phyloP scores from a whole-genome alignment of 1,140 invertebrate species.

The Drosophila orena region DNA sequence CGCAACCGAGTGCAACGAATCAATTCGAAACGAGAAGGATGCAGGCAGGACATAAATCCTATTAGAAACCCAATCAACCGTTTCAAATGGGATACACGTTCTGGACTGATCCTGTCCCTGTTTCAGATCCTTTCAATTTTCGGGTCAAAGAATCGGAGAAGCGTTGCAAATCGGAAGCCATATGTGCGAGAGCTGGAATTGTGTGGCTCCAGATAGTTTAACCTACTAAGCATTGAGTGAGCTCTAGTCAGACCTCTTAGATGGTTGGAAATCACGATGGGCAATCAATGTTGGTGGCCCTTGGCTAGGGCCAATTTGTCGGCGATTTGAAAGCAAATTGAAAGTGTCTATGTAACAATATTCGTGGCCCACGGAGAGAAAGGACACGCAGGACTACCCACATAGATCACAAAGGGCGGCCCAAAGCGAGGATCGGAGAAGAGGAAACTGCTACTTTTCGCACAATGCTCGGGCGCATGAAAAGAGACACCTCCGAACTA shows the following conservation, averaged over 20 bases:
- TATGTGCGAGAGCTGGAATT: slow-evolving; percentile 4
- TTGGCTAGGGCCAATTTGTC: slow-evolving; percentile 54
- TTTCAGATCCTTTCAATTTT: slow-evolving; percentile 20
- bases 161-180: slow-evolving; percentile 41
- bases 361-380: slow-evolving; percentile 48
- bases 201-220: background rate
- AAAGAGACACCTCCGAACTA: slow-evolving; percentile 78
- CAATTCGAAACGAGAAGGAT: slow-evolving; percentile 49
- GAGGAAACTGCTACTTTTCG: slow-evolving; percentile 76
- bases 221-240: slow-evolving; percentile 15
- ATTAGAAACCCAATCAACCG: slow-evolving; percentile 76
- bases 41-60: slow-evolving; percentile 49
- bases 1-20: slow-evolving; percentile 70
- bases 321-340: slow-evolving; percentile 69
- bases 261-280: background rate
- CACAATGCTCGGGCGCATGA: slow-evolving; percentile 71
- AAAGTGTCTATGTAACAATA: slow-evolving; percentile 44
- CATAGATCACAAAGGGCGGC: slow-evolving; percentile 56
- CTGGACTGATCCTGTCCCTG: slow-evolving; percentile 19
- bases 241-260: slow-evolving; percentile 9
- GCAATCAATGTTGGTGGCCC: slow-evolving; percentile 51
- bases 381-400: slow-evolving; percentile 55
- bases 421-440: slow-evolving; percentile 17
- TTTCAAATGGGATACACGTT: slow-evolving; percentile 64
- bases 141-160: slow-evolving; percentile 38